phyloP scores from a whole-genome alignment of 1,140 invertebrate genomes.

The Trypoxylus dichotomus region DNA sequence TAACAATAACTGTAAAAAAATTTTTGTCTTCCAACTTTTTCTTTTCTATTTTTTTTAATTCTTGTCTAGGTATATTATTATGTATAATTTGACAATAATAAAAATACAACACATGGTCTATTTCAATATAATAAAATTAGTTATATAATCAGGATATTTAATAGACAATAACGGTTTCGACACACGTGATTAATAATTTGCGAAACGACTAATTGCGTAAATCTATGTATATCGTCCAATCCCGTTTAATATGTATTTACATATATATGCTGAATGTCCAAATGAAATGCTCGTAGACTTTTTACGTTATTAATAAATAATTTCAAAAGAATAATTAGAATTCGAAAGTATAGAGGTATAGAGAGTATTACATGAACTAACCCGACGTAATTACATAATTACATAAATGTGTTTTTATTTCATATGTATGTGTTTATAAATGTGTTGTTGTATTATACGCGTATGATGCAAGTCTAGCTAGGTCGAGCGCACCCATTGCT shows the following conservation, averaged over 20 bases:
- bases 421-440: neutral
- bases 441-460: neutral
- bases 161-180: neutral
- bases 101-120: neutral
- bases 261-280: neutral
- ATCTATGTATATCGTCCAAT: neutral
- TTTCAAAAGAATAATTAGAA: slow-evolving; percentile 2
- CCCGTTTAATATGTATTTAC: neutral
- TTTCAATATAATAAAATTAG: neutral
- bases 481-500: slow-evolving; percentile 10
- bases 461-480: slow-evolving; percentile 13
- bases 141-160: neutral
- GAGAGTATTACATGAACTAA: slow-evolving; percentile 2
- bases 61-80: too few species aligned
- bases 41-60: too few species aligned
- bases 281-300: neutral
- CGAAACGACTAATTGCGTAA: neutral
- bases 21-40: too few species aligned
- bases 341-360: slow-evolving; percentile 17
- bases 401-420: neutral
- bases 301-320: neutral
- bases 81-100: neutral
- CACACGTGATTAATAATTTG: neutral
- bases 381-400: neutral
- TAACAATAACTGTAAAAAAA: too few species aligned